Evolutionary conservation across 1,140 invertebrate genomes (phyloP), one percentile per base, ranked within the genome.

Genomic region (Calliopsis andreniformis): DNA sequence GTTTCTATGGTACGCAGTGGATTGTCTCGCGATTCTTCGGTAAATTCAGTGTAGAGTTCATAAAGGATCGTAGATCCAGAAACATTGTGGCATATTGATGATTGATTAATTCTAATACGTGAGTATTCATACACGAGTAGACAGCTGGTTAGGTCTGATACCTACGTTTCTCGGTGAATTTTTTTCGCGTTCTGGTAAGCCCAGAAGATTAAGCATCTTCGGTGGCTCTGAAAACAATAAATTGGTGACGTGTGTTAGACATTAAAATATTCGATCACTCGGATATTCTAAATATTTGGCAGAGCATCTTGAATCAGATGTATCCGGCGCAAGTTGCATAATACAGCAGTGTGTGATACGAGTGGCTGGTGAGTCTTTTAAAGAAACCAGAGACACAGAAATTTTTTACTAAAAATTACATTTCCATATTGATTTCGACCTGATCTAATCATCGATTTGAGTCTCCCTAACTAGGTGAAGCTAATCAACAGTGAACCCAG

Each of bases 321-420:
- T 30, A 32, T 47, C 23, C 18, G 12, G 35, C 30, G 28, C 47
- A n/a, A 53, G 32, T 63, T 51, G 69, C 32, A 5, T 63, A 64
- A 64, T n/a, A 30, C 32, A 3, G n/a, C 14, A 45, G 47, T 47
- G 35, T 66, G 35, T 39, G 23, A 10, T 23, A 28, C 42, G 39
- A 53, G 39, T 32, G n/a, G 20, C 62, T 62, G 35, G 55, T 51
- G 45, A 39, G 32, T 30, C 28, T 28, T 70, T 30, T 2, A 3
- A 20, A 20, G 4, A 3, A 39, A 47, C 18, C 20, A 6, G 35
- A 6, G 6, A 7, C 14, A 18, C 8, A n/a, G 28, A 30, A 20
- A 23, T 18, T 3, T 10, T 10, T 20, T 18, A 20, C 3, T 12
- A 14, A 4, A 42, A n/a, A 12, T 16, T 28, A 3, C 14, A 49